Evolutionary conservation across 2,797 vertebrate species (phyloP).

Genomic region (Gymnopithys bicolor): DNA sequence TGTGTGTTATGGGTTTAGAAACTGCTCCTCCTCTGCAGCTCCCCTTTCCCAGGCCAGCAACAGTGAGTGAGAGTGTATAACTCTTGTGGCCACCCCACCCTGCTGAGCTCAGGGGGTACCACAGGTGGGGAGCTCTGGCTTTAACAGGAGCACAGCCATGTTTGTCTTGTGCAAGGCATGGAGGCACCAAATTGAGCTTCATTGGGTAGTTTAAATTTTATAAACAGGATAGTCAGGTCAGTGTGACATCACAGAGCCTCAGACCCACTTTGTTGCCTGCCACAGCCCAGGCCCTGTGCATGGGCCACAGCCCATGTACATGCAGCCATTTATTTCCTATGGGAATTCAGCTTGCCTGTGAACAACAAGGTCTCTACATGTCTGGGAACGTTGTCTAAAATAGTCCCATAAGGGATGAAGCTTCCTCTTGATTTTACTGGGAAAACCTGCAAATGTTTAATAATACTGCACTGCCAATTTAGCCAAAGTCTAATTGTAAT

Average conservation of each 20-base stretch:
- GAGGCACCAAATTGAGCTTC: neutral
- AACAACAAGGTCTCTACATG: neutral
- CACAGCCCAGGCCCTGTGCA: neutral
- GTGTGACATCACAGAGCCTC: neutral
- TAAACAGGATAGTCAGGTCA: neutral
- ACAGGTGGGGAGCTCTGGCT: neutral
- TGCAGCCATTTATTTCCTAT: neutral
- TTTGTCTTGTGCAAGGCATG: neutral
- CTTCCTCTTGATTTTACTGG: neutral
- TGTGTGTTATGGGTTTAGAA: neutral
- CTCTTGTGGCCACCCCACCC: neutral
- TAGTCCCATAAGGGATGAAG: neutral
- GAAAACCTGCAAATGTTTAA: neutral
- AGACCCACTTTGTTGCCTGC: neutral
- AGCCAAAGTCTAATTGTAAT: neutral
- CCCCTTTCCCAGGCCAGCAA: neutral
- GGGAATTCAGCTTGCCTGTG: neutral
- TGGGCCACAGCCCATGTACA: neutral
- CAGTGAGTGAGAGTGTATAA: neutral
- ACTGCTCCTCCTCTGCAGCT: neutral
- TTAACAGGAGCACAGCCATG: neutral
- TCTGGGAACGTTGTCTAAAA: neutral
- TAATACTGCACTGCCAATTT: neutral
- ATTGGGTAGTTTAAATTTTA: neutral
- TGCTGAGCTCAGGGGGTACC: no score